Conservation (phyloP, 1,140 invertebrate genomes). For the Artemia franciscana region DNA sequence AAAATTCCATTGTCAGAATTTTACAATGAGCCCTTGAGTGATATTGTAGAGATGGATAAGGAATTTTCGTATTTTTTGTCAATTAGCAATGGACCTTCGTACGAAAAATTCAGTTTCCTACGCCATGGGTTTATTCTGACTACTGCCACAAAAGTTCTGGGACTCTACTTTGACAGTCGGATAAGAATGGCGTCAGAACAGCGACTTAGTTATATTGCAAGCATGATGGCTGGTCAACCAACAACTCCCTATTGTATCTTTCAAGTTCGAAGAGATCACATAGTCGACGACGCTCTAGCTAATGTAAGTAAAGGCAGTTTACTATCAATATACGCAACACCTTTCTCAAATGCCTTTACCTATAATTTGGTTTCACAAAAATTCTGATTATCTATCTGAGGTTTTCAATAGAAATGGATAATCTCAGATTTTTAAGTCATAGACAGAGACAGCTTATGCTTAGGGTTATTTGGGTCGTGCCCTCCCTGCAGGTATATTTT, state of each 20-base stretch:
- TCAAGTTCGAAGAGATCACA: slow-evolving; percentile 50
- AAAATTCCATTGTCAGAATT: slow-evolving; percentile 65
- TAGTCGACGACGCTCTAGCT: slow-evolving; percentile 74
- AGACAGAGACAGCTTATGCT: too few species aligned
- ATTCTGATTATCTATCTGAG: too few species aligned
- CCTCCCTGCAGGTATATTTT: too few species aligned
- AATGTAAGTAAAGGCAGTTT: slow-evolving; percentile 29
- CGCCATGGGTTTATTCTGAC: slow-evolving; percentile 73
- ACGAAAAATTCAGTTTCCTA: slow-evolving; percentile 67
- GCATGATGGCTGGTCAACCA: slow-evolving; percentile 42
- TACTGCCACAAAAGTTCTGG: slow-evolving; percentile 70
- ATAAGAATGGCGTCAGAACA: slow-evolving; percentile 84
- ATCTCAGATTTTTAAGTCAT: too few species aligned
- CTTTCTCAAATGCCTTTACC: too few species aligned
- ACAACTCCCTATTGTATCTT: slow-evolving; percentile 47
- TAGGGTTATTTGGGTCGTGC: too few species aligned
- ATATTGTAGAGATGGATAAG: slow-evolving; percentile 72
- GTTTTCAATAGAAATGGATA: too few species aligned
- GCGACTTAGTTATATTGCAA: slow-evolving; percentile 52
- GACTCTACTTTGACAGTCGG: slow-evolving; percentile 75
- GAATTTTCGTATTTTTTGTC: slow-evolving; percentile 68
- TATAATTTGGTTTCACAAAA: too few species aligned
- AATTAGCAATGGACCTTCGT: slow-evolving; percentile 22
- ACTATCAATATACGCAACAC: background rate
- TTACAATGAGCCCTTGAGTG: slow-evolving; percentile 77